A percentile compares a stretch with the other conserved stretches of the same genome.
Conservation (phyloP, 2,113 vertebrate species). For the Brachyistius frenatus region DNA sequence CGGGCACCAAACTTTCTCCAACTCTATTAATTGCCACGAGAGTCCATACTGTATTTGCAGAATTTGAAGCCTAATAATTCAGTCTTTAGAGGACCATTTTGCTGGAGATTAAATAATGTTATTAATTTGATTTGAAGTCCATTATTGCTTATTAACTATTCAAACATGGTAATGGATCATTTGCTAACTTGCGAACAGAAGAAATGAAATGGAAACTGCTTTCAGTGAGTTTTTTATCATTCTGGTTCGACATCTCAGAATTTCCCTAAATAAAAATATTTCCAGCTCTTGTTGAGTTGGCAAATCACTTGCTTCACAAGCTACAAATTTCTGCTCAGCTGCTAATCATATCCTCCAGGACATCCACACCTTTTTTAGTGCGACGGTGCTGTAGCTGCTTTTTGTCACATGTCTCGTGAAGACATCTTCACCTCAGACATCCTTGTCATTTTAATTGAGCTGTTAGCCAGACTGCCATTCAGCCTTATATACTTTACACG, state of each 20-base stretch:
- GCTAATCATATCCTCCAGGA: neutral
- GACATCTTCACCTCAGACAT: constrained; percentile 42
- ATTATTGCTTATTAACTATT: constrained; percentile 67
- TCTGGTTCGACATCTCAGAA: constrained; percentile 4
- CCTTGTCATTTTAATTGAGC: constrained; percentile 70
- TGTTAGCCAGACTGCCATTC: constrained; percentile 58
- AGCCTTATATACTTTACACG: constrained; percentile 47
- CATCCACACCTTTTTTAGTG: constrained; percentile 8
- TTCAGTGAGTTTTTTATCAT: constrained; percentile 23
- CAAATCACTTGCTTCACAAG: constrained; percentile 15
- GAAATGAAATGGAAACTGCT: constrained; percentile 43
- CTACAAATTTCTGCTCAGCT: constrained; percentile 25
- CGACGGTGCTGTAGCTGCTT: neutral
- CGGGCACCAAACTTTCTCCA: constrained; percentile 47
- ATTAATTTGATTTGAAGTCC: constrained; percentile 55
- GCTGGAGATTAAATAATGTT: constrained; percentile 44
- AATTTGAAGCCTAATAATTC: constrained; percentile 46
- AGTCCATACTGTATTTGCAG: constrained; percentile 40
- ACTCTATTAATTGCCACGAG: constrained; percentile 42
- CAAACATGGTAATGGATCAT: constrained; percentile 57
- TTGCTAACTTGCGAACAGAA: constrained; percentile 33
- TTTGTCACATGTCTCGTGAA: constrained; percentile 45
- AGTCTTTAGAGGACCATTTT: constrained; percentile 47
- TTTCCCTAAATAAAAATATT: constrained; percentile 28
- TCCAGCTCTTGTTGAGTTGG: neutral